Base-by-base conservation (phyloP, 2,888 invertebrate species). In the Smittia sp. region DNA sequence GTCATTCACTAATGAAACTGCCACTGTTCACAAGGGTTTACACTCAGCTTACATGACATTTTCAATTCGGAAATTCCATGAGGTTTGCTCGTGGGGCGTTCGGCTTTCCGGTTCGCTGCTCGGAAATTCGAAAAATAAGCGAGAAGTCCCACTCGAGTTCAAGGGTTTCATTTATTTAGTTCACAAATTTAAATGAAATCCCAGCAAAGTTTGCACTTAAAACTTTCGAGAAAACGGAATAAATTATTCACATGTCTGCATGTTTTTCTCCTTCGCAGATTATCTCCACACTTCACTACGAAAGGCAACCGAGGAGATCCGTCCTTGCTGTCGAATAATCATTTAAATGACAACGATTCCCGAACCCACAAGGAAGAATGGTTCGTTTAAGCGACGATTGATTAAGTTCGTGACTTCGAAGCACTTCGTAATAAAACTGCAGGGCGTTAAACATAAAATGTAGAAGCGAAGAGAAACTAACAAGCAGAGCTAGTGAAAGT, bases 261-360 rank as follows among this genome's bases (percentile, higher is more conserved):
- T 39, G 7, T 67, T 3, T 20, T 32, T 54, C 22, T 54, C 32
- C 27, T 24, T 7, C 24, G 24, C 25, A 69, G 69, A 69, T 69
- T 69, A 69, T 69, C 69, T 69, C 69, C 69, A 54, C 52, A 69
- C 27, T 52, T 54, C 54, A 32, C 69, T 27, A 52, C 69, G 15
- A 69, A 69, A 67, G 46, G 39, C 41, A 67, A 39, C 67, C 39
- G 41, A 18, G 67, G 67, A 69, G 69, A 69, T 69, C 69, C 69
- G 69, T 69, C 69, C 69, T 52, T 69, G 54, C 52, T 69, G 32
- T 69, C 69, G 27, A 69, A 69, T 69, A 69, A 69, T 69, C 52
- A 69, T 54, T 52, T 69, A 54, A 69, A 68, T 22, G 41, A 69
- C 54, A 27, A 69, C 32, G 32, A 69, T 18, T 52, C 25, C 1